Conservation (phyloP, 1,140 invertebrate genomes). For the Ericerus pela region DNA sequence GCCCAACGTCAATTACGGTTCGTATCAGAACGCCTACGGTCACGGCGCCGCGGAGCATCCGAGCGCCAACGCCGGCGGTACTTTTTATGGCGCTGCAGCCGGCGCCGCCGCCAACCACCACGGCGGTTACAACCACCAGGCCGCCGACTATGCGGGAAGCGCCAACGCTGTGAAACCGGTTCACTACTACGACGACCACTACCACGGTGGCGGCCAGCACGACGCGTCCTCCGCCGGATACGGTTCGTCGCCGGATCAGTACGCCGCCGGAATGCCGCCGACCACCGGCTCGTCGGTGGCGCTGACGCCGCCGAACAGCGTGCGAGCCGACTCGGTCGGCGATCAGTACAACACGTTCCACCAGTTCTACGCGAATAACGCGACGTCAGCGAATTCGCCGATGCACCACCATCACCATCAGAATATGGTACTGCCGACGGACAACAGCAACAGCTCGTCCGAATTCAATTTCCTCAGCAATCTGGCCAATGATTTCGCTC, state of each 20-base stretch:
- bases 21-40: slow-evolving; percentile 24
- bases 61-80: slow-evolving; percentile 27
- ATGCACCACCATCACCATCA: slow-evolving; percentile 26
- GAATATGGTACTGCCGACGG: slow-evolving; percentile 29
- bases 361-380: slow-evolving; percentile 43
- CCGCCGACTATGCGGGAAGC: neutral
- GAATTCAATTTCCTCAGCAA: slow-evolving; percentile 85
- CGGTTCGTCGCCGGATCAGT: slow-evolving; percentile 21
- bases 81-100: slow-evolving; percentile 9
- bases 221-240: slow-evolving; percentile 2
- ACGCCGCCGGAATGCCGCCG: slow-evolving; percentile 17
- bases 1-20: slow-evolving; percentile 18
- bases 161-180: neutral
- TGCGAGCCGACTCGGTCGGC: slow-evolving; percentile 35
- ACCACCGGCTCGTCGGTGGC: slow-evolving; percentile 34
- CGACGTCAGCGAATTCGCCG: slow-evolving; percentile 30
- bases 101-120: slow-evolving; percentile 25
- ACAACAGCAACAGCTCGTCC: slow-evolving; percentile 75
- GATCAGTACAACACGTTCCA: slow-evolving; percentile 51
- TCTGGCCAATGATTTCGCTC: slow-evolving; percentile 75
- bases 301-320: slow-evolving; percentile 42
- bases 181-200: neutral
- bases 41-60: slow-evolving; percentile 26
- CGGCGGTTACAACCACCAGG: slow-evolving; percentile 14
- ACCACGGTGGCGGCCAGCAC: slow-evolving; percentile 3